A percentile compares a stretch with the other conserved stretches of the same genome.
Conservation (phyloP, 1,140 invertebrate genomes). For the Paraescarpia echinospica region DNA sequence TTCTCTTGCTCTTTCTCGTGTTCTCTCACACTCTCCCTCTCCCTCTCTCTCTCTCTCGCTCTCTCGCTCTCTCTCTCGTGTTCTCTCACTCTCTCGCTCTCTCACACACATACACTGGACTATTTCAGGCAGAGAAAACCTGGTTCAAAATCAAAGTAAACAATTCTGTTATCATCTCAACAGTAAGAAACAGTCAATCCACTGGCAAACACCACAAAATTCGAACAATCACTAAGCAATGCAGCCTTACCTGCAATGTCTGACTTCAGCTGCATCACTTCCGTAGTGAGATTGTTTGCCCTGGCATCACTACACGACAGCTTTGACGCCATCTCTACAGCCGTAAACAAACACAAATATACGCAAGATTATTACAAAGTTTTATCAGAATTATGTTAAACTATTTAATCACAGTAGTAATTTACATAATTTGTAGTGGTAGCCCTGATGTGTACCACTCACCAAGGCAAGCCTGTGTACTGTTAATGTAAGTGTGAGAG, state of each 20-base stretch:
- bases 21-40: too few species aligned
- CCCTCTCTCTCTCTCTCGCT: too few species aligned
- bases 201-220: neutral
- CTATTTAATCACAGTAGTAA: neutral
- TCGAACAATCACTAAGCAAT: neutral
- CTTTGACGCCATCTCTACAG: constrained; percentile 44
- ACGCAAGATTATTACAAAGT: neutral
- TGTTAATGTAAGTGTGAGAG: neutral
- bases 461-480: neutral
- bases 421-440: neutral
- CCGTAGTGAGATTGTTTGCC: constrained; percentile 38
- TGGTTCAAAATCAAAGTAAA: neutral
- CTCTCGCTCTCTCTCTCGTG: too few species aligned
- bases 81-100: too few species aligned
- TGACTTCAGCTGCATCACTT: constrained; percentile 43
- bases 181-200: neutral
- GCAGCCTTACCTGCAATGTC: constrained; percentile 41
- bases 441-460: neutral
- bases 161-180: neutral
- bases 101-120: too few species aligned
- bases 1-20: too few species aligned
- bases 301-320: constrained; percentile 37
- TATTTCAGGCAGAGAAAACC: neutral
- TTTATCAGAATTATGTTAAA: neutral
- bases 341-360: constrained; percentile 8